These are phyloP conservation scores for Pachyrhynchus sulphureomaculatus DNA, from an alignment of 1,140 invertebrate genomes.

Conservation along the genomic window DNA sequence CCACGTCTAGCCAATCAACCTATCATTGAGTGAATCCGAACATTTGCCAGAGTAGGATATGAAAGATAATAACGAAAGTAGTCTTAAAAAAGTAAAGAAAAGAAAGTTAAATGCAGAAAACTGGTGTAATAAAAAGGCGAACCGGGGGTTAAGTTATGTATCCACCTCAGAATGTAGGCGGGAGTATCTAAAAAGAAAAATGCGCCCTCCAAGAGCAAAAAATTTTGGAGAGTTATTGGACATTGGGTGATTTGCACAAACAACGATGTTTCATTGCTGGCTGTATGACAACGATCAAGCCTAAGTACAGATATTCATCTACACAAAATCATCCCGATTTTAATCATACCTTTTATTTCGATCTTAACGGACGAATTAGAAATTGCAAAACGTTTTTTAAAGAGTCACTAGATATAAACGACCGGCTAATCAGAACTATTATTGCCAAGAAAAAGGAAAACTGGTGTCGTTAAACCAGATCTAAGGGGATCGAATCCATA, in stretches of 20 bases:
- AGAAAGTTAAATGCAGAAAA: slow-evolving; percentile 1
- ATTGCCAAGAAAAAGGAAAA: neutral
- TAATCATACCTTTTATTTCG: neutral
- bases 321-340: neutral
- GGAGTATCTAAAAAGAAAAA: neutral
- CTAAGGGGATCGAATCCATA: neutral
- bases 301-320: neutral
- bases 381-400: neutral
- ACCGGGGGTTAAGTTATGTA: neutral
- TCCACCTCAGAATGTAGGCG: neutral
- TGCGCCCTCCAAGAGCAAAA: neutral
- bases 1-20: too few species aligned
- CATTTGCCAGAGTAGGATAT: too few species aligned
- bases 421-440: slow-evolving; percentile 1
- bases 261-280: slow-evolving; percentile 5
- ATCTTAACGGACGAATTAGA: slow-evolving; percentile 1
- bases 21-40: too few species aligned
- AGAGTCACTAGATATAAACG: neutral
- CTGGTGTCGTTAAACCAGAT: too few species aligned
- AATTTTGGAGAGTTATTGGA: slow-evolving; percentile 3
- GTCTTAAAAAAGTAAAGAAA: too few species aligned
- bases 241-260: neutral
- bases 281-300: slow-evolving; percentile 2
- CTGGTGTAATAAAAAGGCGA: slow-evolving; percentile 1
- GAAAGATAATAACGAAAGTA: too few species aligned